Percentiles rank a stretch among this genome's conserved stretches.
phyloP scores from a whole-genome alignment of 1,140 invertebrate genomes.

The Ctenoplectra terminalis region DNA sequence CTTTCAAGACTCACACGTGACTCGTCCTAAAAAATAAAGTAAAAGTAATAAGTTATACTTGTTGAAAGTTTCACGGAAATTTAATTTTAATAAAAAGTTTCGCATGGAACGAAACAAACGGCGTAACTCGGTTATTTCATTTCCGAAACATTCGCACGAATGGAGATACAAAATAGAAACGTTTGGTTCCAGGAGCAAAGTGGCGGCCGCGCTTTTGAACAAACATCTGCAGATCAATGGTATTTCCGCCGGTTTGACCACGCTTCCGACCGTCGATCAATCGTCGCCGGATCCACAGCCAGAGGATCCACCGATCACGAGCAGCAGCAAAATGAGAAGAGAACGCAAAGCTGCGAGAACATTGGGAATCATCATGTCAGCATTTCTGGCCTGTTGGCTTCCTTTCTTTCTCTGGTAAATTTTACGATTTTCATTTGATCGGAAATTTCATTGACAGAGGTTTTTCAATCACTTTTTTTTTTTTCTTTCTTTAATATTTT shows the following conservation, averaged over 20 bases:
- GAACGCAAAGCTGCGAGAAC: slow-evolving; percentile 97
- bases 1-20: too few relatives aligned
- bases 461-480: too few relatives aligned
- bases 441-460: too few relatives aligned
- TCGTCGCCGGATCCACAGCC: slow-evolving; percentile 80
- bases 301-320: slow-evolving; percentile 80
- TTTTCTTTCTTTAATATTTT: too few relatives aligned
- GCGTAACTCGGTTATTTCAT: not conserved
- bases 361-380: slow-evolving; percentile 97
- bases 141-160: not conserved
- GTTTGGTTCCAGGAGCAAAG: slow-evolving; percentile 88
- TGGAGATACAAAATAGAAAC: not conserved
- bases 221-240: slow-evolving; percentile 94
- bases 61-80: too few relatives aligned
- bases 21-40: too few relatives aligned
- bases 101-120: too few relatives aligned
- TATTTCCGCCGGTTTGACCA: slow-evolving; percentile 87
- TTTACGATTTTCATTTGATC: too few relatives aligned
- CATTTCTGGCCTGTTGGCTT: slow-evolving; percentile 96
- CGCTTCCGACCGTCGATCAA: slow-evolving; percentile 83
- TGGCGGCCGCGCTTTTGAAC: slow-evolving; percentile 91
- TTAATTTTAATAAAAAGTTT: too few relatives aligned
- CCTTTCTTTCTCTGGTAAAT: slow-evolving; percentile 96
- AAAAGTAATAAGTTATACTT: too few relatives aligned
- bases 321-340: slow-evolving; percentile 92